Evolutionary conservation across 1,140 invertebrate species (phyloP).

Genomic region (Pogonomyrmex barbatus): DNA sequence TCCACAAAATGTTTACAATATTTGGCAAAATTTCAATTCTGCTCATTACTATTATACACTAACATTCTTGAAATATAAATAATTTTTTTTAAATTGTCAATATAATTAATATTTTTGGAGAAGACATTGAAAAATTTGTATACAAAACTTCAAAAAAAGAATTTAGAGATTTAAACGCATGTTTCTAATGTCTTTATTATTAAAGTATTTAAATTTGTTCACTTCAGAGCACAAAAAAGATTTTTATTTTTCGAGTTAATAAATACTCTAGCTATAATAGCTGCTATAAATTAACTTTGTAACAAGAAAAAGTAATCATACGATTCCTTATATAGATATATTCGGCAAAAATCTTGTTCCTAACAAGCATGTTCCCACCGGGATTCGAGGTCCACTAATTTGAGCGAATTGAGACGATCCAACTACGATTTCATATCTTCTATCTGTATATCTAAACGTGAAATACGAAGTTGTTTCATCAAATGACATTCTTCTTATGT

Average conservation of each 20-base stretch:
- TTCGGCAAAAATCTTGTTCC: constrained; percentile 3
- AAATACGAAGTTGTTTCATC: background rate
- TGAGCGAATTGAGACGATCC: background rate
- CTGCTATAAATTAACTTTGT: background rate
- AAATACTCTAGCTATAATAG: background rate
- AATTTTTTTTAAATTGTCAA: background rate
- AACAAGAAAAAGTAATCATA: background rate
- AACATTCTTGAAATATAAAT: background rate
- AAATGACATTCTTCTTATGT: background rate
- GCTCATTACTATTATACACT: background rate
- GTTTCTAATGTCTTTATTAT: background rate
- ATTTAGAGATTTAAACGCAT: background rate
- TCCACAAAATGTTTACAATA: background rate
- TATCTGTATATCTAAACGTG: background rate
- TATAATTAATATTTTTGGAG: background rate
- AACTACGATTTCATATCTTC: constrained; percentile 22
- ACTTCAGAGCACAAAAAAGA: too few relatives aligned
- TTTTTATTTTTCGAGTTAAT: background rate
- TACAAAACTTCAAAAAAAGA: background rate
- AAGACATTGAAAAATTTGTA: background rate
- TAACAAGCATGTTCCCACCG: background rate
- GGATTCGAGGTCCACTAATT: constrained; percentile 10
- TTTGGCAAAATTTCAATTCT: constrained; percentile 1
- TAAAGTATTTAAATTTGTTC: background rate
- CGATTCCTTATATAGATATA: background rate